phyloP scores from a whole-genome alignment of 2,888 invertebrate genomes.

The Drosophila melanosoma region DNA sequence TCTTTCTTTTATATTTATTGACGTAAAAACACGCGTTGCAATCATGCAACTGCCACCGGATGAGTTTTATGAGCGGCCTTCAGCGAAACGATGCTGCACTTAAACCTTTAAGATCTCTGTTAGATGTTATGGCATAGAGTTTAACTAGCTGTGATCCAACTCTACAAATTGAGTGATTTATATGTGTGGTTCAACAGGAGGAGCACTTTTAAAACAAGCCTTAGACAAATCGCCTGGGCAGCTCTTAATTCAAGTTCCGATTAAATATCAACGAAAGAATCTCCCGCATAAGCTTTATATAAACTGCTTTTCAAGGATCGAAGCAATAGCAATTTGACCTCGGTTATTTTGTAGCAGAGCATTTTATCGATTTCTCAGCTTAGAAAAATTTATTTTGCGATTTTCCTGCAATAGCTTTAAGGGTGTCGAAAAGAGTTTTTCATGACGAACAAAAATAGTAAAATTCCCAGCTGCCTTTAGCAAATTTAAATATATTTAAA shows the following conservation, averaged over 20 bases:
- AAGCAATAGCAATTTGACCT: neutral
- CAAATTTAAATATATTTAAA: neutral
- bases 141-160: neutral
- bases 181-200: neutral
- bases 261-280: neutral
- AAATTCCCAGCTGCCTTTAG: neutral
- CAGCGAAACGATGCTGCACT: neutral
- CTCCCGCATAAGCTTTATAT: neutral
- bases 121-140: neutral
- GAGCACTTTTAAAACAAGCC: neutral
- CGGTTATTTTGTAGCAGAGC: fast-evolving
- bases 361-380: neutral
- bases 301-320: neutral
- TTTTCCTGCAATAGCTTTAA: neutral
- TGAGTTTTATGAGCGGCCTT: slow-evolving; percentile 20
- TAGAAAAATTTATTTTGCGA: neutral
- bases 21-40: slow-evolving; percentile 2
- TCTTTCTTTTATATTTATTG: slow-evolving; percentile 41
- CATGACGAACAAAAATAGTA: neutral
- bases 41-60: slow-evolving; percentile 19
- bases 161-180: neutral
- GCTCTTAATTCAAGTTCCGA: neutral
- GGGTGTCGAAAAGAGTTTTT: neutral
- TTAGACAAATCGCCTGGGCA: neutral
- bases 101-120: neutral